phyloP scores from a whole-genome alignment of 2,888 invertebrate species.

The Ophioninae sp. region DNA sequence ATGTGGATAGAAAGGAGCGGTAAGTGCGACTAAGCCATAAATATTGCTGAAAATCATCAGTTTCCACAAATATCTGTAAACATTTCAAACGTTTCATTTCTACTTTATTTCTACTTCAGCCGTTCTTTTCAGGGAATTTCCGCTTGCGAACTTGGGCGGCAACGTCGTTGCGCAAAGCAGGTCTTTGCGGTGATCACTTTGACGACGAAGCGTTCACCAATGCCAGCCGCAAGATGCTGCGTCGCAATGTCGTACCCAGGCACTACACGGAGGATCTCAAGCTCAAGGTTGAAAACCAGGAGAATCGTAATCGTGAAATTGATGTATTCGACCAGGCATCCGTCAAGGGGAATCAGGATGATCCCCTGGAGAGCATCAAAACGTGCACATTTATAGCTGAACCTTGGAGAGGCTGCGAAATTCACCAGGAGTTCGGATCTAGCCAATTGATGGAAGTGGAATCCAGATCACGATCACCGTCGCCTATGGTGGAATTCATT shows the following conservation, averaged over 20 bases:
- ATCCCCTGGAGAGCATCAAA: constrained; percentile 20
- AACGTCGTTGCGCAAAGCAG: constrained; percentile 55
- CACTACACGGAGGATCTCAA: constrained; percentile 57
- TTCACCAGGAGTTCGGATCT: constrained; percentile 7
- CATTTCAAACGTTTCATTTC: no score
- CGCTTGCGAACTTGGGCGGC: constrained; percentile 58
- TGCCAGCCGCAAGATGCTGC: constrained; percentile 33
- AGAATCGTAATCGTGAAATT: constrained; percentile 1
- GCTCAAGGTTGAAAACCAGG: constrained; percentile 6
- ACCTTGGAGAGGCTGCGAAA: not conserved
- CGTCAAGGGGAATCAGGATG: constrained; percentile 5
- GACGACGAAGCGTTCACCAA: constrained; percentile 55
- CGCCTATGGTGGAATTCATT: constrained; percentile 54
- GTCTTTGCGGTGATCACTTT: constrained; percentile 57
- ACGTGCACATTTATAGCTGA: not conserved
- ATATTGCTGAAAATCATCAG: not conserved
- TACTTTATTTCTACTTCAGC: no score
- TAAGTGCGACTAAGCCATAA: not conserved
- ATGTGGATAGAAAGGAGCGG: constrained; percentile 61
- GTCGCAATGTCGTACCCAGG: constrained; percentile 58
- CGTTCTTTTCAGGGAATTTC: constrained; percentile 48
- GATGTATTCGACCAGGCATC: not conserved
- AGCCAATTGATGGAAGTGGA: not conserved
- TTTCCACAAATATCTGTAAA: no score
- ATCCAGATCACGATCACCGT: constrained; percentile 28